Base-by-base conservation (phyloP, 2,888 invertebrate species). In the Thymelicus lineola region DNA sequence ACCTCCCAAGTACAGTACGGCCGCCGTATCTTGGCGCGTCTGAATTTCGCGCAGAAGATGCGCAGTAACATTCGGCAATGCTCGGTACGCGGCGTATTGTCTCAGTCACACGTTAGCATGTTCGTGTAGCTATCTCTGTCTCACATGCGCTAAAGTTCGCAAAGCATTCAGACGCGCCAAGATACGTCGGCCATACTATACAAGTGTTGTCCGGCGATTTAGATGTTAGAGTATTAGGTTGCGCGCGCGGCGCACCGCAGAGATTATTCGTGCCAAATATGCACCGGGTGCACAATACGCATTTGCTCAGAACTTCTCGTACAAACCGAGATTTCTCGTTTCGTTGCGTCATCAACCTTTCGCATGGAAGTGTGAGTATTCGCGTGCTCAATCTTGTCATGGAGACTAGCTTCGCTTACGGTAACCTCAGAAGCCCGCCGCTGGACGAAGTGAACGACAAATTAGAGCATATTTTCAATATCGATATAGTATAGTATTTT, bases 221-320 rank as follows among this genome's bases (percentile, higher is more conserved):
- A 15, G 15, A 60, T 17, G 12, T 42, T 17, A 7, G 6, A 35
- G 1, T n/a, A 28, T 65, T 65, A 45, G 10, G n/a, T 53, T 46
- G 67, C 42, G 67, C 75, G 77, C 77, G 76, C 76, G 64, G 48
- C 59, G 68, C 69, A 61, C 28, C 61, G 36, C 72, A 77, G 82
- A 78, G 76, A 82, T 84, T 80, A 80, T 75, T 82, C 78, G 90
- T 90, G 90, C 90, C 90, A 90, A 90, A 90, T 75, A 82, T 80
- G 87, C 87, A 85, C 84, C 71, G 76, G 79, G 86, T 86, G 86
- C 85, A 79, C 82, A 71, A 67, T 67, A 80, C 74, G 75, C 76
- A 72, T 79, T 81, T 85, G 86, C 86, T 86, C 85, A 84, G 76
- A 62, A 73, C 63, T 67, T 74, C 59, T 73, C 72, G 66, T 72